Evolutionary conservation across 2,113 vertebrate species (phyloP), one percentile per base, ranked within the genome.

Genomic region (Boulengeromyrus knoepffleri): DNA sequence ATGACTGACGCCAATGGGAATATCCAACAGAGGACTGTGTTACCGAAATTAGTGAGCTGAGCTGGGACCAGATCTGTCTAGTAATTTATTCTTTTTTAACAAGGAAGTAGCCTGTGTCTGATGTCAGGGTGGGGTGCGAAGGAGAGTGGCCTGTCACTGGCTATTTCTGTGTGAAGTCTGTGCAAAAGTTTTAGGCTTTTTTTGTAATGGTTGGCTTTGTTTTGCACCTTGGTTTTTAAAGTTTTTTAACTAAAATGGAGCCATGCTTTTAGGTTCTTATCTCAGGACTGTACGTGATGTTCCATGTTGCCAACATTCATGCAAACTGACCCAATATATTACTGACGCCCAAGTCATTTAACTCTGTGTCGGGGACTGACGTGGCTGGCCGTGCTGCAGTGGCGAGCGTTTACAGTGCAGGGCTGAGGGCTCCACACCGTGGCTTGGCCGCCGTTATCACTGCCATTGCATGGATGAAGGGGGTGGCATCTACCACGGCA

Each of bases 11-110:
- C 98, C 95, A 99, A 99, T 91, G 98, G 98, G 90, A 99, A 99
- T 97, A 97, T 99, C 95, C 98, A 99, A 95, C 97, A 98, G 86
- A 96, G 98, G 96, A 99, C 98, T 91, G 98, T 99, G 91, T 97
- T 99, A 96, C 98, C 98, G 95, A 99, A 99, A 96, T 97, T 99
- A 15, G 98, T 99, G 92, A 99, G 97, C 96, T 99, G 97, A 96
- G 53, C 53, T 87, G 90, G 56, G 7, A 66, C 56, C 39, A 13
- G 19, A 53, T 86, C 66, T 50, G 47, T 83, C 24, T 77, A 49
- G 88, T 91, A 88, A 85, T 53, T 70, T 85, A 85, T 66, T 86
- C 85, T 86, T 85, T 89, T 88, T 88, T 84, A 89, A 91, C 90
- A 45, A 66, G 85, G 49, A 77, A 88, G 88, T 91, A 50, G 94